These are phyloP conservation scores for Turdus rufiventris DNA, from an alignment of 2,113 vertebrate species.

Conservation along the genomic window DNA sequence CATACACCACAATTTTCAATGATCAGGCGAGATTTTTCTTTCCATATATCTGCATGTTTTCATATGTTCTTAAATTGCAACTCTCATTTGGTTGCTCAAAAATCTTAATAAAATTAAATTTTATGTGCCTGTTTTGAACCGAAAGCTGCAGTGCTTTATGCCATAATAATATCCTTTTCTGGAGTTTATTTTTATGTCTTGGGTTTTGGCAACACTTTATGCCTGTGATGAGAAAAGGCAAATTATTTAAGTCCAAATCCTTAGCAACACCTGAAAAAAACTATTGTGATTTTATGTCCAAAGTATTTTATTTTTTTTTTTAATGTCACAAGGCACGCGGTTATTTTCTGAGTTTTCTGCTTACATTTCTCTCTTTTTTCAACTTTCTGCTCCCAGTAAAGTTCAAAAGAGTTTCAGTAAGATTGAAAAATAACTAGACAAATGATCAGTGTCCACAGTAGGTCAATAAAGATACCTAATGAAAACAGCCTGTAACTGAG, in stretches of 20 bases:
- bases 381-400: background rate
- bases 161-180: background rate
- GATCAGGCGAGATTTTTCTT: background rate
- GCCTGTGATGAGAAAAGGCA: background rate
- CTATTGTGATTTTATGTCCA: background rate
- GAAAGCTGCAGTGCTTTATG: background rate
- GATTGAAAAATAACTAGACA: background rate
- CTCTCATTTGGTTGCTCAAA: background rate
- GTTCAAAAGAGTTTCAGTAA: background rate
- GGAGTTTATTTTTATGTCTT: background rate
- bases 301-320: background rate
- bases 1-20: background rate
- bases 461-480: background rate
- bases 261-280: background rate
- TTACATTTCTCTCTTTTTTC: background rate
- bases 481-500: background rate
- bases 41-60: background rate
- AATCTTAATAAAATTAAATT: background rate
- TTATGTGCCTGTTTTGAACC: background rate
- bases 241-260: background rate
- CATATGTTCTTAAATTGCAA: background rate
- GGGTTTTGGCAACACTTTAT: background rate
- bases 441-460: background rate
- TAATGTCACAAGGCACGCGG: fast-evolving
- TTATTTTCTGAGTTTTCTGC: background rate